Percentiles rank a stretch among this genome's conserved stretches.
These are phyloP conservation scores for Callionymus lyra DNA, from an alignment of 2,113 vertebrate genomes.

Conservation along the genomic window DNA sequence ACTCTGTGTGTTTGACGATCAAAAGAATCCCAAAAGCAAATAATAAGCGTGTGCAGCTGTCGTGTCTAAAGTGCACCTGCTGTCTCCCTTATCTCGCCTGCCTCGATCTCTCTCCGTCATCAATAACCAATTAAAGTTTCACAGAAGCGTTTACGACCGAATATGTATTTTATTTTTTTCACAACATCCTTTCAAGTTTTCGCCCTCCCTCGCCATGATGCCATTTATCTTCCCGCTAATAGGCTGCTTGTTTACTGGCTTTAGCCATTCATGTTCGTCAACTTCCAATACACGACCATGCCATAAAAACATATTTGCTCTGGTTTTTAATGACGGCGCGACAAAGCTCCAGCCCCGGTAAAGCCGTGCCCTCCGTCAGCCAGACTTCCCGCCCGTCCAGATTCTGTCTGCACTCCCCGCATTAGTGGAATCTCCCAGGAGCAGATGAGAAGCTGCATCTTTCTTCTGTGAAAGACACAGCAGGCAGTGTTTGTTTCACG, in stretches of 20 bases:
- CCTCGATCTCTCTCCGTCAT: too few relatives aligned
- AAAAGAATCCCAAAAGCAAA: not conserved
- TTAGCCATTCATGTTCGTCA: constrained; percentile 14
- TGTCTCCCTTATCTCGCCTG: too few relatives aligned
- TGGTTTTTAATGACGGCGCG: constrained; percentile 32
- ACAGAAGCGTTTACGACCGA: too few relatives aligned
- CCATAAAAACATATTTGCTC: constrained; percentile 21
- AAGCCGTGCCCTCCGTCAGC: constrained; percentile 14
- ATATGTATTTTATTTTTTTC: too few relatives aligned
- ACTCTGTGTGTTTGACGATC: constrained; percentile 1
- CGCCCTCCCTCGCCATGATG: constrained; percentile 8
- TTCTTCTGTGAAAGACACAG: constrained; percentile 30
- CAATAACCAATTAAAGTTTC: too few relatives aligned
- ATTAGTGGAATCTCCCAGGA: constrained; percentile 27
- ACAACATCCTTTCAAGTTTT: constrained; percentile 8
- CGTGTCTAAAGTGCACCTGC: too few relatives aligned
- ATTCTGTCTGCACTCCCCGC: constrained; percentile 14
- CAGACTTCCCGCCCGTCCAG: constrained; percentile 5
- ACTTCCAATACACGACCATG: constrained; percentile 16
- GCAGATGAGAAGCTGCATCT: constrained; percentile 40
- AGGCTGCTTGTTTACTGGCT: constrained; percentile 36
- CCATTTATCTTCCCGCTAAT: constrained; percentile 24
- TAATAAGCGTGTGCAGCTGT: too few relatives aligned
- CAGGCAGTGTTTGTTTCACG: constrained; percentile 37
- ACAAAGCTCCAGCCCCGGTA: constrained; percentile 16